A percentile compares a stretch with the other conserved stretches of the same genome.
Conservation (phyloP, 2,113 vertebrate genomes). For the Climacteris rufus region DNA sequence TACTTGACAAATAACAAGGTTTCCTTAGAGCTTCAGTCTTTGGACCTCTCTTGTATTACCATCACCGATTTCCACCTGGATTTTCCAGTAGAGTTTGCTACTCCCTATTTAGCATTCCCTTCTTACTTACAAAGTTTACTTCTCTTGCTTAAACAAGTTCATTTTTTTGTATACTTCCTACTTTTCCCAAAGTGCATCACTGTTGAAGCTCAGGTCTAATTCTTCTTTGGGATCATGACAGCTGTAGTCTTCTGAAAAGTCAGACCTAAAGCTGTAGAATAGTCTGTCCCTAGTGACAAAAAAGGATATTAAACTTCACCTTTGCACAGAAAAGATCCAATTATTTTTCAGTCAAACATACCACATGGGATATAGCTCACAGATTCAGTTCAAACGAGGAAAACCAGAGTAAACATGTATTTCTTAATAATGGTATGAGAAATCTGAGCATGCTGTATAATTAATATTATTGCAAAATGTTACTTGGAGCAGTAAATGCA, state of each 20-base stretch:
- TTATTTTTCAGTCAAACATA: not conserved
- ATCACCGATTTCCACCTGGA: not conserved
- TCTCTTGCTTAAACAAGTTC: not conserved
- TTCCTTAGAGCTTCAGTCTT: not conserved
- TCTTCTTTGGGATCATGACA: not conserved
- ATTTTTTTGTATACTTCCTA: not conserved
- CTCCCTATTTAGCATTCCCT: not conserved
- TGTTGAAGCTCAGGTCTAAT: not conserved
- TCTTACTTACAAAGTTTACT: not conserved
- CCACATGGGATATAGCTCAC: not conserved
- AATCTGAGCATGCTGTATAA: not conserved
- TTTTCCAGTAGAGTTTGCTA: not conserved
- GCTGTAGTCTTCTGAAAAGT: not conserved
- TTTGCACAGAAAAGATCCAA: not conserved
- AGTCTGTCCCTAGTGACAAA: not conserved
- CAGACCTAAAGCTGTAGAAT: not conserved
- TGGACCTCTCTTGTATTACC: not conserved
- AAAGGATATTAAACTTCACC: not conserved
- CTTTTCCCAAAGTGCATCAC: not conserved
- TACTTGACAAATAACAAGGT: not conserved
- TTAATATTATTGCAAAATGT: not conserved
- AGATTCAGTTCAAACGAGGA: not conserved
- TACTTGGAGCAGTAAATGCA: not conserved
- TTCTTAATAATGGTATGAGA: not conserved
- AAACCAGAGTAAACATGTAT: not conserved